These are phyloP conservation scores for Beroe ovata DNA, from an alignment of 37 sponge, comb jelly and placozoan genomes.

Conservation along the genomic window DNA sequence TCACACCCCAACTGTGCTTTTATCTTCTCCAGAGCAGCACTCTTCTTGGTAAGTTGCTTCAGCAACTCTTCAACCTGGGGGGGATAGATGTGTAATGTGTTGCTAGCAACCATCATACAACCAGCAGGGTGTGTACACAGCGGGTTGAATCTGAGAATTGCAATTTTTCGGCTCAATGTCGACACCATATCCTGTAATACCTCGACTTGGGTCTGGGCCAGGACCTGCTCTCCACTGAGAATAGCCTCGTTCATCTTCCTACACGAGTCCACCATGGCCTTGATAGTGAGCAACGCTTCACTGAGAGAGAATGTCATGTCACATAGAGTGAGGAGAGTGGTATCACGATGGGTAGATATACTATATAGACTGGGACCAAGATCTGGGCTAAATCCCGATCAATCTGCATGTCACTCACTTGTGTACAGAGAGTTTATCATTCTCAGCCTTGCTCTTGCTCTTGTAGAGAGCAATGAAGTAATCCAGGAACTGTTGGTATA, in stretches of 20 bases:
- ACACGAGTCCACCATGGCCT: conserved; percentile 18
- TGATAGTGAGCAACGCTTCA: conserved; percentile 32
- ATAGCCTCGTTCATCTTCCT: conserved; percentile 58
- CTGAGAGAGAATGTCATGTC: background rate
- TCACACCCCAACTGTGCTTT: conserved; percentile 40
- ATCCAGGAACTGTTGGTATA: conserved; percentile 61
- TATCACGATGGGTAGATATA: no score
- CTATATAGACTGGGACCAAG: no score
- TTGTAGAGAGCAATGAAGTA: conserved; percentile 53
- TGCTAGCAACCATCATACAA: no score
- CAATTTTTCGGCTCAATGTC: no score
- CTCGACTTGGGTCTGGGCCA: conserved; percentile 42
- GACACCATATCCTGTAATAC: no score
- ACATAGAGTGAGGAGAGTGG: no score
- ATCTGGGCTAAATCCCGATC: background rate
- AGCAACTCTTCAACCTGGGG: conserved; percentile 34
- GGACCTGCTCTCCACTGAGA: conserved; percentile 12
- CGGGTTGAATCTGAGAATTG: no score
- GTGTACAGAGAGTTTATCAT: background rate
- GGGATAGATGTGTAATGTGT: no score
- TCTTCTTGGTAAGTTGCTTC: conserved; percentile 33
- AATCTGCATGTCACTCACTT: conserved; percentile 14
- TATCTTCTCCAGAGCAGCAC: conserved; percentile 60
- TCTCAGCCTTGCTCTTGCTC: conserved; percentile 1
- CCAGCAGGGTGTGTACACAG: no score